Conservation (phyloP, 2,113 vertebrate species). For the Planiliza haematocheilus region DNA sequence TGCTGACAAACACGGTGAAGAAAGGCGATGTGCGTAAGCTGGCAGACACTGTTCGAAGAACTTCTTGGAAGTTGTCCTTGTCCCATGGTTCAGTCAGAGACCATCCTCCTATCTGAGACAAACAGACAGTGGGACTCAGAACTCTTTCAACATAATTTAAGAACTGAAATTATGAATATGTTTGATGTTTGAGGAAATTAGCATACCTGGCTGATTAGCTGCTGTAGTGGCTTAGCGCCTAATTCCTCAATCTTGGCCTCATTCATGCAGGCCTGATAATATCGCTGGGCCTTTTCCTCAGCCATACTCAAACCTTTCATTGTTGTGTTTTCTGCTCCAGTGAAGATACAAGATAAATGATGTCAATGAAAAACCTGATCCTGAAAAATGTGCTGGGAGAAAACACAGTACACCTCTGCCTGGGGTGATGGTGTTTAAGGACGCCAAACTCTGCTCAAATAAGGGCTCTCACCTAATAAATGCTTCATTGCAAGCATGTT, state of each 20-base stretch:
- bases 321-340: conserved; percentile 87
- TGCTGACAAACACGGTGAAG: conserved; percentile 93
- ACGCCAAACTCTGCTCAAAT: not conserved
- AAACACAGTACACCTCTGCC: not conserved
- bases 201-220: conserved; percentile 91
- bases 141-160: not conserved
- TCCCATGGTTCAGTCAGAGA: conserved; percentile 87
- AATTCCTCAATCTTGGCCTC: conserved; percentile 92
- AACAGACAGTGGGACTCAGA: conserved; percentile 10
- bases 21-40: conserved; percentile 91
- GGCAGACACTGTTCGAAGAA: conserved; percentile 87
- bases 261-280: conserved; percentile 96
- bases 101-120: conserved; percentile 93
- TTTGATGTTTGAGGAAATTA: conserved; percentile 5
- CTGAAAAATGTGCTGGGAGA: not conserved
- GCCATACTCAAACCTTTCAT: conserved; percentile 87
- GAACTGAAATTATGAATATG: not conserved
- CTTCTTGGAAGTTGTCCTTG: conserved; percentile 90
- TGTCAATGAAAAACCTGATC: not conserved
- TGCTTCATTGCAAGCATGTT: conserved; percentile 96
- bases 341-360: not conserved
- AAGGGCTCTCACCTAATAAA: conserved; percentile 87
- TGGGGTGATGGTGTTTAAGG: conserved; percentile 1
- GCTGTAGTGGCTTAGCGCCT: conserved; percentile 87
- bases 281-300: conserved; percentile 91